Base-by-base conservation (phyloP, 2,113 vertebrate genomes). In the Elachura formosa region DNA sequence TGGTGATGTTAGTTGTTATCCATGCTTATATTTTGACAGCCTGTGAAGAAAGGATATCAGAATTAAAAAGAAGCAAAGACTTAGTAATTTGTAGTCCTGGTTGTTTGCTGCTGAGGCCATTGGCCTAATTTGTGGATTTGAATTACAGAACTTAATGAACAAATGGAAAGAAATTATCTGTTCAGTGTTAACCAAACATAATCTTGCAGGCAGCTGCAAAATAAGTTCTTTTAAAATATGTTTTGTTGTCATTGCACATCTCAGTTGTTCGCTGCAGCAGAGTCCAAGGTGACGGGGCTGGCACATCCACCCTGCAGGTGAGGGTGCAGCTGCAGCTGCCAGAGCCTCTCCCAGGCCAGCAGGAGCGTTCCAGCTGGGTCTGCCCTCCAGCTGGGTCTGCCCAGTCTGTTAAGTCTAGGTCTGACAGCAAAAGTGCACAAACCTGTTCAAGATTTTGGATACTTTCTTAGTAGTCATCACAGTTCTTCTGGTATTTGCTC, bases 211-310 rank as follows among this genome's bases (percentile, higher is more conserved):
- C 22, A 56, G 29, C 68, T 78, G 25, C n/a, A 67, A 80, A 84
- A 68, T 11, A 29, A 12, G 5, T 29, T 75, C 24, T 67, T 73
- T 56, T 46, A 52, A 63, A 86, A 40, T 28, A 18, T 7, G 13
- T 62, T 34, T 48, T 25, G 5, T 45, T 89, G 33, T 43, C 16
- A 26, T 78, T 49, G 54, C 25, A 11, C 41, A 15, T 71, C 40
- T 67, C 3, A 0, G 46, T 63, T 4, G 2, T 18, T 46, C 4
- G 0, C 48, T 67, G 64, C 34, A 24, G 0, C 26, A 25, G 55
- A 63, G 59, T 18, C 28, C 34, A 22, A 11, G 43, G n/a, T 68
- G 40, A 9, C 15, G 29, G 49, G 38, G 31, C 34, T 3, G 11
- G 38, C 52, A 29, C 33, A 12, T 38, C 38, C 55, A 2, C 13